Conservation (phyloP, 2,113 vertebrate species). For the Hydrolagus affinis region DNA sequence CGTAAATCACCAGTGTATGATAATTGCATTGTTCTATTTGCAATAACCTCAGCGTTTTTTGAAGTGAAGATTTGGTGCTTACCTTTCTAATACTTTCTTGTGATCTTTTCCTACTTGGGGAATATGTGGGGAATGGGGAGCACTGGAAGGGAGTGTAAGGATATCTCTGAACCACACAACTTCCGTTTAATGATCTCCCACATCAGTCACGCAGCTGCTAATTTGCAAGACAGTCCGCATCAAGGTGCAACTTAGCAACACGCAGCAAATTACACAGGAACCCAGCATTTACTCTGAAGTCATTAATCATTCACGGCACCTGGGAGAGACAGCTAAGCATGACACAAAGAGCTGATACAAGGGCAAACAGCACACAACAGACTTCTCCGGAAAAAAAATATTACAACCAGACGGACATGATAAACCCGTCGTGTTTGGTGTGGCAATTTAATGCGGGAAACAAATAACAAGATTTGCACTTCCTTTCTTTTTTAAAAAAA, state of each 20-base stretch:
- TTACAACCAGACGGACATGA: not conserved
- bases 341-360: constrained; percentile 37
- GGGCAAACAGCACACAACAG: constrained; percentile 24
- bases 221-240: constrained; percentile 39
- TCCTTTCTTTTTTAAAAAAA: not conserved
- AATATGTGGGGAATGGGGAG: too few relatives aligned
- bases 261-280: constrained; percentile 43
- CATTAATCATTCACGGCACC: constrained; percentile 40
- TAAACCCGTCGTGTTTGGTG: not conserved
- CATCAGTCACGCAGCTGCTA: constrained; percentile 42
- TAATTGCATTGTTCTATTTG: not conserved
- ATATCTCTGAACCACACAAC: not conserved
- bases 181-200: constrained; percentile 17
- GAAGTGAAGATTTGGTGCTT: not conserved
- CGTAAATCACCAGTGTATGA: not conserved
- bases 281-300: constrained; percentile 15
- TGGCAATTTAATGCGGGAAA: not conserved
- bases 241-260: constrained; percentile 32
- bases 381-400: not conserved
- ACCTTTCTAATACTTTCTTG: not conserved
- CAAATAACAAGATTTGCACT: constrained; percentile 1
- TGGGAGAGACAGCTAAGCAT: constrained; percentile 38
- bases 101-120: not conserved
- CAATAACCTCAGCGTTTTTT: not conserved
- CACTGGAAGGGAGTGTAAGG: too few relatives aligned